Evolutionary conservation across 2,113 vertebrate genomes (phyloP).

Genomic region (Lepus europaeus): DNA sequence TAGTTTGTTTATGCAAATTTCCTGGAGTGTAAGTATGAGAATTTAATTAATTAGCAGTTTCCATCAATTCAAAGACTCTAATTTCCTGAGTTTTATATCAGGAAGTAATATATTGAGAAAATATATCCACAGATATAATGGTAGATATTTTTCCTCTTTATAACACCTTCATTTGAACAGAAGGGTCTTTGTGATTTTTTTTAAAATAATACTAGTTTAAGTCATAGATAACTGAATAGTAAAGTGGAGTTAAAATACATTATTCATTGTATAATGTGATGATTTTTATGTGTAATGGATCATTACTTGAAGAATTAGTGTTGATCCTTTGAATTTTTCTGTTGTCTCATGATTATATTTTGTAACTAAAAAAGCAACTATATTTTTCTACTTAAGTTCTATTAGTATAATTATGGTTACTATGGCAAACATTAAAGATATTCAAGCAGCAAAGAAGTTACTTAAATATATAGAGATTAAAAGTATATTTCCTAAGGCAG

Average conservation of each 20-base stretch:
- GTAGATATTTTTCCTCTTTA: constrained; percentile 34
- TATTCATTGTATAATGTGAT: neutral
- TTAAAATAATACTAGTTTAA: neutral
- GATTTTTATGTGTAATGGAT: neutral
- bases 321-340: neutral
- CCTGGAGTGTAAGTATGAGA: constrained; percentile 29
- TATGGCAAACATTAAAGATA: neutral
- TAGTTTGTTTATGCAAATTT: neutral
- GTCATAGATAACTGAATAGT: neutral
- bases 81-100: constrained; percentile 52
- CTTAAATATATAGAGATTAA: neutral
- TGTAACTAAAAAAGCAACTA: neutral
- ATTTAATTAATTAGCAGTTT: constrained; percentile 24
- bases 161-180: constrained; percentile 59
- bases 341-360: neutral
- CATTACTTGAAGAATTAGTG: neutral
- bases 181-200: neutral
- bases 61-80: neutral
- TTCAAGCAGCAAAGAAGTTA: neutral
- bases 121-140: constrained; percentile 10
- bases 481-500: neutral
- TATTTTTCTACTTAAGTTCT: constrained; percentile 8
- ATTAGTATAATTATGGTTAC: neutral
- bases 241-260: neutral
- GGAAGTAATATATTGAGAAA: constrained; percentile 27